Base-by-base conservation (phyloP, 2,113 vertebrate species). In the Peucedramus taeniatus region DNA sequence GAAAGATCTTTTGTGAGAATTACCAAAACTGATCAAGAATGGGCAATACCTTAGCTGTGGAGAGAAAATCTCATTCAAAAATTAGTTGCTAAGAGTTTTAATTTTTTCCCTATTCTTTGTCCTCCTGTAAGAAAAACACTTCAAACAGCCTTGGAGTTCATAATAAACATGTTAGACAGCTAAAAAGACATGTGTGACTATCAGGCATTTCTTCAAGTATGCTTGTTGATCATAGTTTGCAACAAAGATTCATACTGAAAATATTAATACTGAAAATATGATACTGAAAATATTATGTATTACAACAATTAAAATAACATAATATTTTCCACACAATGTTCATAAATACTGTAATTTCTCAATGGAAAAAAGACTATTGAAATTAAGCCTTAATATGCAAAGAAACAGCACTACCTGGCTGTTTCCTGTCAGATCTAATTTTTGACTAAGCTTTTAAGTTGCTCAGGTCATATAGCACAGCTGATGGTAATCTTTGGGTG, bases 41-140 rank as follows among this genome's bases (percentile, higher is more conserved):
- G 10, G 19, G 26, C 51, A 92, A 64, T 47, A 47, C 4, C 78
- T 49, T 8, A 70, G 23, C 15, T 70, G 23, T 42, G 77, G 59
- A 79, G 31, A 85, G 66, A 88, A 93, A 91, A 74, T 40, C 30
- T 87, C 28, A 65, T 53, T 83, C 35, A 79, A 84, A 76, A 89
- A 53, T 61, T 9, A 72, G 30, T 45, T 89, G 8, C 35, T 47
- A 23, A 76, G 17, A 71, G 10, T 20, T 51, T 31, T 10, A 22
- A 19, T 2, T 50, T 40, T 37, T 35, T 16, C 33, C 35, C 20
- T 17, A 23, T 66, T 66, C 33, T 47, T 39, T 27, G 26, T 19
- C 12, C 51, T 80, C 45, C 26, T 83, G 4, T 17, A 93, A 14
- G 20, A 87, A 93, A 81, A 84, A 24, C 31, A 74, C 24, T 82